Evolutionary conservation across 2,797 vertebrate genomes (phyloP).

Genomic region (Dipus sagitta): DNA sequence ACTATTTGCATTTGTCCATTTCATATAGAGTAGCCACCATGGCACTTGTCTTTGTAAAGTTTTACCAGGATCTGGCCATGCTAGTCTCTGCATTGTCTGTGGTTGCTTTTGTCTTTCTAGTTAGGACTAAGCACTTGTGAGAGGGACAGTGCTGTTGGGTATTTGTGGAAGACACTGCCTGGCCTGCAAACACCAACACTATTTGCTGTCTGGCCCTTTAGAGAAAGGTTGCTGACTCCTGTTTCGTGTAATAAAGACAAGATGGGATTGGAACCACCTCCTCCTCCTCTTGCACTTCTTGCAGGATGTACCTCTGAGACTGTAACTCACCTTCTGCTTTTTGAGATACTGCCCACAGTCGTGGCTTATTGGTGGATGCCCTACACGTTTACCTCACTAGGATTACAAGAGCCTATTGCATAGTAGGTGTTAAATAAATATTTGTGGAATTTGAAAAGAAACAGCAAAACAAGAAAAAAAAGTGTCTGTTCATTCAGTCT

Average conservation of each 20-base stretch:
- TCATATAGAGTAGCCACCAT: not conserved
- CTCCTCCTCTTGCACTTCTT: not conserved
- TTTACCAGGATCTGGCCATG: not conserved
- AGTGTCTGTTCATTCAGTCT: not conserved
- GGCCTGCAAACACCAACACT: not conserved
- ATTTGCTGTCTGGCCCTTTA: not conserved
- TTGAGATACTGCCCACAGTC: not conserved
- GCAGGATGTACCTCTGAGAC: not conserved
- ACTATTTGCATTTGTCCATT: not conserved
- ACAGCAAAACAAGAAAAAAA: not conserved
- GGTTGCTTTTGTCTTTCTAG: not conserved
- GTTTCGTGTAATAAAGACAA: not conserved
- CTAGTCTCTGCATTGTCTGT: too few relatives aligned
- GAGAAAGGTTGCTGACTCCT: not conserved
- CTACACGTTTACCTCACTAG: not conserved
- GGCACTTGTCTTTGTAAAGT: not conserved
- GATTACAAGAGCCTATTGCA: not conserved
- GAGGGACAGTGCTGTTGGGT: not conserved
- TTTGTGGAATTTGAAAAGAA: constrained; percentile 3
- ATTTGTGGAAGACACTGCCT: not conserved
- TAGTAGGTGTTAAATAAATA: not conserved
- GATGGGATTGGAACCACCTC: not conserved
- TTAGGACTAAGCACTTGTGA: not conserved
- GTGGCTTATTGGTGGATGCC: not conserved
- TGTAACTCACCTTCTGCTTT: not conserved